Conservation (phyloP, 2,113 vertebrate genomes). For the Psittacula cyanocephala region DNA sequence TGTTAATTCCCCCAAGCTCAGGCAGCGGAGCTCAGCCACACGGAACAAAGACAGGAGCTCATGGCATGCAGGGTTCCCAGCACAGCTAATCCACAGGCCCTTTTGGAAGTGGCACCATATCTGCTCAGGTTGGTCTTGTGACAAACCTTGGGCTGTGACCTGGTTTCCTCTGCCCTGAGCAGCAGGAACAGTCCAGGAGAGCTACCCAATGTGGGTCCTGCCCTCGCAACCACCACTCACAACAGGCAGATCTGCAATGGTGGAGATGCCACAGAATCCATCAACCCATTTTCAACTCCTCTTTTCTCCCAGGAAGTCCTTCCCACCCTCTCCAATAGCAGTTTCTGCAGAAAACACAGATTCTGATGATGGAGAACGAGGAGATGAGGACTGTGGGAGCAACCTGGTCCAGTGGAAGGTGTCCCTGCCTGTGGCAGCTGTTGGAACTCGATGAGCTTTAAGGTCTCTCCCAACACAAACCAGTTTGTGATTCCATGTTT, state of each 20-base stretch:
- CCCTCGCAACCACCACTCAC: neutral
- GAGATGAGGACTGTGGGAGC: neutral
- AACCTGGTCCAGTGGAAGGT: neutral
- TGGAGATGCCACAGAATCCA: neutral
- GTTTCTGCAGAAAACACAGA: neutral
- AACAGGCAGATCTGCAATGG: fast-evolving
- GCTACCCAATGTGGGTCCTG: fast-evolving
- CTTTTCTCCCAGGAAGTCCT: neutral
- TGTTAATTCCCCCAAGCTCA: neutral
- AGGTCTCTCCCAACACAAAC: neutral
- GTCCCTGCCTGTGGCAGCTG: neutral
- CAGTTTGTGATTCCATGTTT: neutral
- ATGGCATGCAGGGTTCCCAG: neutral
- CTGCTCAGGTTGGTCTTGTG: neutral
- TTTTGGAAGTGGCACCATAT: fast-evolving
- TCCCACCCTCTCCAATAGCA: neutral
- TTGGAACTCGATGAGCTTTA: neutral
- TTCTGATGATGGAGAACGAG: neutral
- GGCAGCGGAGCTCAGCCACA: neutral
- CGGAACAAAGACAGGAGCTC: neutral
- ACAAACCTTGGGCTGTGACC: neutral
- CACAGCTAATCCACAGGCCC: neutral
- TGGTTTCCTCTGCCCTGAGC: neutral
- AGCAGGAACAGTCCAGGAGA: neutral
- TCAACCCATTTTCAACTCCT: neutral